These are phyloP conservation scores for Cynopterus brachyotis DNA, from an alignment of 2,113 vertebrate genomes.

Conservation along the genomic window DNA sequence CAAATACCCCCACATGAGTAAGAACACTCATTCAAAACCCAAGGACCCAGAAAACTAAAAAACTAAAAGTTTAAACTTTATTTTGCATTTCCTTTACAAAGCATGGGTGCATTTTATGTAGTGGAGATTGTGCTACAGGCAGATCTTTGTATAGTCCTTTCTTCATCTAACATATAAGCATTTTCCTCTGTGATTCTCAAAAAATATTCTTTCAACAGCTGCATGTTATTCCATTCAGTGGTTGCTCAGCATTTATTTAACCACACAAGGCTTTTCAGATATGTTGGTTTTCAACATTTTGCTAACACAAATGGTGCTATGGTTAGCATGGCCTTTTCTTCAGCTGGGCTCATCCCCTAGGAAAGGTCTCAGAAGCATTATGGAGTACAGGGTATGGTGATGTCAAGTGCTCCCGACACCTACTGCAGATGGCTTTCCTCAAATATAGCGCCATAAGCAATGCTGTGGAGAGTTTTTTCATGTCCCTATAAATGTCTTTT, in stretches of 20 bases:
- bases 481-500: background rate
- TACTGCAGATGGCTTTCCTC: background rate
- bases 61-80: background rate
- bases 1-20: background rate
- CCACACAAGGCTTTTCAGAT: background rate
- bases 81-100: background rate
- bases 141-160: background rate
- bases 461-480: background rate
- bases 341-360: background rate
- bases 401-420: background rate
- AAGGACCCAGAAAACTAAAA: background rate
- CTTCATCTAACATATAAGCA: background rate
- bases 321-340: background rate
- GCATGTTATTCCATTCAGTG: background rate
- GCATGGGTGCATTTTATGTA: background rate
- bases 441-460: rapidly evolving
- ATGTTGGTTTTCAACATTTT: background rate
- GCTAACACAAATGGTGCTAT: background rate
- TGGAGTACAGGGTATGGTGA: background rate
- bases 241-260: background rate
- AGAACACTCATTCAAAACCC: background rate
- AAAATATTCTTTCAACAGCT: background rate
- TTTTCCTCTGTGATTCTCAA: background rate
- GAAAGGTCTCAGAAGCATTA: background rate
- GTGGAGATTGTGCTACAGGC: background rate